Evolutionary conservation across 2,113 vertebrate species (phyloP), one percentile per base, ranked within the genome.

Genomic region (Craseonycteris thonglongyai): DNA sequence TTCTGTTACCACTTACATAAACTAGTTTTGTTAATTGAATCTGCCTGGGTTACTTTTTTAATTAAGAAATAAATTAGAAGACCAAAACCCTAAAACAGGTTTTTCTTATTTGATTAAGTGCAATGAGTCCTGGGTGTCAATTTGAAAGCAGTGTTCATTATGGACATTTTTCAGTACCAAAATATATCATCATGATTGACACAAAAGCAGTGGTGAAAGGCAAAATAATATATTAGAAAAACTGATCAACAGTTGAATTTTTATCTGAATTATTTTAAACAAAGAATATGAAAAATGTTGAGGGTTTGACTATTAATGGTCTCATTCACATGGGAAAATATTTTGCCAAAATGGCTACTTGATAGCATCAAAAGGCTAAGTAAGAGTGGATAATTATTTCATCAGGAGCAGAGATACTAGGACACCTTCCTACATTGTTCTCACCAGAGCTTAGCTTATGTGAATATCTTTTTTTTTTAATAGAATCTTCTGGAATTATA

Each of bases 1-100:
- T 59, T 28, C 8, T 71, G 21, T 59, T 87, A 63, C 33, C 74
- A 38, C 90, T 45, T 83, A 12, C 12, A 33, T 59, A 40, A 92
- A 82, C 68, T 78, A 74, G 68, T 68, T 96, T 87, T 82, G 69
- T 79, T 89, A 79, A 90, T 75, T 42, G 84, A 91, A 54, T 79
- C 79, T 79, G n/a, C 59, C 5, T 42, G 24, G 30, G 63, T 83
- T 87, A 38, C 65, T 74, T 91, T 74, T 82, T 91, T 18, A 69
- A 81, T 90, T 86, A 92, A 82, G 33, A 79, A 87, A 85, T 63
- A 79, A 93, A 74, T 90, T 90, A 90, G 75, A 95, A 35, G 38
- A 56, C 38, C 75, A 94, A 79, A 69, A 75, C 7, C 45, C 45
- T 51, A 65, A 94, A 95, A 51, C 66, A 86, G 65, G 65, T 61